Conservation (phyloP, 2,113 vertebrate genomes). For the Trochalopteron elliotii region DNA sequence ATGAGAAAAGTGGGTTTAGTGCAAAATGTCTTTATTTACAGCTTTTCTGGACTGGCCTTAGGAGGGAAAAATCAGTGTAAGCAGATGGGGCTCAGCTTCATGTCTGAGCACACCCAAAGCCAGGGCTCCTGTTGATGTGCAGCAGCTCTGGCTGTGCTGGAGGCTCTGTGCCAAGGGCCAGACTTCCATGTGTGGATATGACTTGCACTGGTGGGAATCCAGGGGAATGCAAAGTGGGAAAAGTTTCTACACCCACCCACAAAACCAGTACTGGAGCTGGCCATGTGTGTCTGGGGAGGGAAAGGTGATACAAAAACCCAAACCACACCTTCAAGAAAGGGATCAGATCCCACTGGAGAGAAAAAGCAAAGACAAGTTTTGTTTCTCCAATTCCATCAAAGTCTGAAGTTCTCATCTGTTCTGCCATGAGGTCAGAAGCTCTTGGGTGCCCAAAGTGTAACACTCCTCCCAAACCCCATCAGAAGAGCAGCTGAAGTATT, state of each 20-base stretch:
- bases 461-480: neutral
- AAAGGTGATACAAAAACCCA: neutral
- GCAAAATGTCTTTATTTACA: neutral
- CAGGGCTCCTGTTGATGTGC: neutral
- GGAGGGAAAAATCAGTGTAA: neutral
- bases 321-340: neutral
- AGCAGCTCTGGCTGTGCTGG: neutral
- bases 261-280: neutral
- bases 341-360: neutral
- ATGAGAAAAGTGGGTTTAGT: neutral
- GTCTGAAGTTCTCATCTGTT: neutral
- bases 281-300: fast-evolving
- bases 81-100: neutral
- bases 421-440: neutral
- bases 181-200: fast-evolving
- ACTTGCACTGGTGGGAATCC: neutral
- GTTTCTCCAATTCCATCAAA: fast-evolving
- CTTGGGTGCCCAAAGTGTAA: neutral
- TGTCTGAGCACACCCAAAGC: neutral
- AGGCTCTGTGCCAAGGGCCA: neutral
- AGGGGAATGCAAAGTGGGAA: neutral
- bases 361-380: neutral
- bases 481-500: neutral
- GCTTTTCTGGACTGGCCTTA: neutral
- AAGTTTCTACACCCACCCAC: neutral